Evolutionary conservation across 35 echinoderm and acorn worm genomes (phyloP).

Genomic region (Strongylocentrotus purpuratus): DNA sequence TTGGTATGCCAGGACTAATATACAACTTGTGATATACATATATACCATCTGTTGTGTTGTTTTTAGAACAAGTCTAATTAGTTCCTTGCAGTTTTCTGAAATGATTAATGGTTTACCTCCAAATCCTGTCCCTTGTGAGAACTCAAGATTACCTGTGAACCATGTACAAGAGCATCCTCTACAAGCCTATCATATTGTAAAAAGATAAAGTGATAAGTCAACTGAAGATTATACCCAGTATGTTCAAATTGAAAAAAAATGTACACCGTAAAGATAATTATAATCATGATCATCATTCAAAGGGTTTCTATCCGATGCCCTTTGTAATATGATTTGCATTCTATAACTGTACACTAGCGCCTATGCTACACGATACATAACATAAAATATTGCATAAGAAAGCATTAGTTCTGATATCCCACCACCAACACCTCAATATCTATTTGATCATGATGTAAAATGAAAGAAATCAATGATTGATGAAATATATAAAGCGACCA

Average conservation of each 20-base stretch:
- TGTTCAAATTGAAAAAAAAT: not conserved
- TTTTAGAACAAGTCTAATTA: too few relatives aligned
- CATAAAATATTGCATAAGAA: slow-evolving; percentile 19
- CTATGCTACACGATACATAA: not conserved
- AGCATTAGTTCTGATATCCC: not conserved
- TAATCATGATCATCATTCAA: not conserved
- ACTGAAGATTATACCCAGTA: not conserved
- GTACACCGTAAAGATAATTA: not conserved
- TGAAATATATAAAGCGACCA: not conserved
- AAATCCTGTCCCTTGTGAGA: not conserved
- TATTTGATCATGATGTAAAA: not conserved
- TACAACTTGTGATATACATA: too few relatives aligned
- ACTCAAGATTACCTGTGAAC: not conserved
- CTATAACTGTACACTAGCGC: not conserved
- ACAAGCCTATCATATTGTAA: not conserved
- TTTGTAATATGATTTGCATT: not conserved
- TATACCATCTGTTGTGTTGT: too few relatives aligned
- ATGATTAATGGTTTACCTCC: too few relatives aligned
- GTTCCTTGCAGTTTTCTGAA: too few relatives aligned
- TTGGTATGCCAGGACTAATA: too few relatives aligned
- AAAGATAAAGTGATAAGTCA: not conserved
- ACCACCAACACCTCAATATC: not conserved
- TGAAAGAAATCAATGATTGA: not conserved
- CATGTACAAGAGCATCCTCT: not conserved
- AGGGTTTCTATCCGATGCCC: not conserved